Evolutionary conservation across 2,113 vertebrate genomes (phyloP).

Genomic region (Lathamus discolor): DNA sequence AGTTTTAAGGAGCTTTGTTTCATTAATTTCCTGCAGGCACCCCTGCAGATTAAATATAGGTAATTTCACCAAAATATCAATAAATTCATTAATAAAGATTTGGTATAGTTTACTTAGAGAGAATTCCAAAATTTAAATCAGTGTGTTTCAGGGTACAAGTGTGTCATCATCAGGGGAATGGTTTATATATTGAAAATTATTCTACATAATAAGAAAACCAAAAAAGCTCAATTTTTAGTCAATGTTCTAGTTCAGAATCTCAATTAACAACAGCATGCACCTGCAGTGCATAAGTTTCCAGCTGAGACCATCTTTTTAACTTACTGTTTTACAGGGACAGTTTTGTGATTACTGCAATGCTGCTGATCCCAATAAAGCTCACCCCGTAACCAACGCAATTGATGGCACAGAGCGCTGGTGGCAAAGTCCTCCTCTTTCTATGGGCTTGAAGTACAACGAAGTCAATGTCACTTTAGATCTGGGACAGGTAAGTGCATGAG

Average conservation of each 20-base stretch:
- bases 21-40: not conserved
- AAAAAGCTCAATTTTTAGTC: not conserved
- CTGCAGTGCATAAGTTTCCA: not conserved
- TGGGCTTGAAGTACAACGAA: slow-evolving; percentile 82
- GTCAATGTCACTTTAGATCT: slow-evolving; percentile 93
- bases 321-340: slow-evolving; percentile 81
- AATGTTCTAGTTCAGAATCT: not conserved
- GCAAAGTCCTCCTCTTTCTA: slow-evolving; percentile 96
- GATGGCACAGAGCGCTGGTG: slow-evolving; percentile 95
- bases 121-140: not conserved
- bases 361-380: slow-evolving; percentile 83
- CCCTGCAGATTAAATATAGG: not conserved
- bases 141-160: not conserved
- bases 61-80: not conserved
- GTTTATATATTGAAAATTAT: not conserved
- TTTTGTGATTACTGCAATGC: slow-evolving; percentile 90
- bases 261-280: not conserved
- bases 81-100: not conserved
- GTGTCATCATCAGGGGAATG: not conserved
- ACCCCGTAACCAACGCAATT: slow-evolving; percentile 83
- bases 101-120: not conserved
- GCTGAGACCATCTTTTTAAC: not conserved
- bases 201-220: not conserved
- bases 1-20: not conserved
- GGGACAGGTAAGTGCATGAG: slow-evolving; percentile 83